These are phyloP conservation scores for Aphelocoma californica DNA, from an alignment of 2,797 vertebrate genomes.

Conservation along the genomic window DNA sequence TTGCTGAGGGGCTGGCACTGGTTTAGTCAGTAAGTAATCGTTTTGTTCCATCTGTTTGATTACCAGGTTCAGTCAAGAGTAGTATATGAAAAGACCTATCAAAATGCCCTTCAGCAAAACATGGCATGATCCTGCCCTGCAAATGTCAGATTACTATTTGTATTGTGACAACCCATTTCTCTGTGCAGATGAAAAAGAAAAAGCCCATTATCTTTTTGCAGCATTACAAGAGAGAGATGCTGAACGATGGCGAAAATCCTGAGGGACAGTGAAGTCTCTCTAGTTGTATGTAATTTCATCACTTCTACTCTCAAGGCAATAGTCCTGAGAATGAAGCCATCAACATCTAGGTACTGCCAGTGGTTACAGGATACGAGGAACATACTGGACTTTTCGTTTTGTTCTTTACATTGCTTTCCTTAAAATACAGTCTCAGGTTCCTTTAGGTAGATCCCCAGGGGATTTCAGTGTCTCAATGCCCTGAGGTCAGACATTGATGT, in stretches of 20 bases:
- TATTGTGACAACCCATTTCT: not conserved
- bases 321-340: not conserved
- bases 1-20: not conserved
- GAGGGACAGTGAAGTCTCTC: not conserved
- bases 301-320: not conserved
- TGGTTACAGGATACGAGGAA: not conserved
- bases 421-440: not conserved
- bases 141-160: not conserved
- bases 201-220: not conserved
- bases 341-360: not conserved
- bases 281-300: not conserved
- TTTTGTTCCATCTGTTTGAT: not conserved
- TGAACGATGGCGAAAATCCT: not conserved
- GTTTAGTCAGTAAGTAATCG: not conserved
- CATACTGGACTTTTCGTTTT: not conserved
- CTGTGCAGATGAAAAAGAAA: not conserved
- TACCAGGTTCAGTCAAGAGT: not conserved
- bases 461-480: not conserved
- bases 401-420: not conserved
- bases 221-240: not conserved
- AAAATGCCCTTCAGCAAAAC: conserved; percentile 5
- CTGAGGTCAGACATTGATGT: not conserved
- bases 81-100: not conserved
- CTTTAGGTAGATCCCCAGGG: not conserved
- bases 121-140: not conserved